These are phyloP conservation scores for Tribolium madens DNA, from an alignment of 1,140 invertebrate species.

Conservation along the genomic window DNA sequence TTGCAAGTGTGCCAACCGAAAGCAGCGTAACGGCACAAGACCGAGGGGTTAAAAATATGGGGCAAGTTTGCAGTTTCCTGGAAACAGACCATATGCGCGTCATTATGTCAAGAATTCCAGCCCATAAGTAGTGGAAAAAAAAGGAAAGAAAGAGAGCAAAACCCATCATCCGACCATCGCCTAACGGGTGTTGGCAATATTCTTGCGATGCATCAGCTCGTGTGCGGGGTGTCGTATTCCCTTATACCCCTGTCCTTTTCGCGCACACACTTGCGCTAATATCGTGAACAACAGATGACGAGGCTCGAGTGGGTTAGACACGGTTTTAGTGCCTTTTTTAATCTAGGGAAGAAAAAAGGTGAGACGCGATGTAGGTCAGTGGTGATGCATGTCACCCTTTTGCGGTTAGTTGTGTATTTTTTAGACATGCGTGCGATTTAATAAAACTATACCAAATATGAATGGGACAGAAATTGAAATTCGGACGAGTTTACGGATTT, in stretches of 20 bases:
- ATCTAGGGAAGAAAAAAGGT: constrained; percentile 20
- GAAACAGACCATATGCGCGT: constrained; percentile 46
- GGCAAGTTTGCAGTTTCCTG: constrained; percentile 50
- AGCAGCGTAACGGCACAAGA: constrained; percentile 5
- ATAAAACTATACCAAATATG: too few species aligned
- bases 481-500: too few species aligned
- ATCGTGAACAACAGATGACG: constrained; percentile 36
- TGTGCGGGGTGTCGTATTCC: constrained; percentile 28
- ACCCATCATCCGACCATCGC: constrained; percentile 40
- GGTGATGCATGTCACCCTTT: constrained; percentile 29
- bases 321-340: constrained; percentile 27
- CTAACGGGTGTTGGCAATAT: constrained; percentile 36
- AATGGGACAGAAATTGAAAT: too few species aligned
- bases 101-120: constrained; percentile 40
- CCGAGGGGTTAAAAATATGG: constrained; percentile 42
- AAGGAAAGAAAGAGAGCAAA: constrained; percentile 10
- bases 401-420: too few species aligned
- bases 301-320: constrained; percentile 29
- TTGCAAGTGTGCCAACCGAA: constrained; percentile 29
- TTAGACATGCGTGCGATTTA: too few species aligned
- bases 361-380: constrained; percentile 33
- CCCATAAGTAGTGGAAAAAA: constrained; percentile 12
- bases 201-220: constrained; percentile 23
- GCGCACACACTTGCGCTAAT: constrained; percentile 6
- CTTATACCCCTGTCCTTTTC: neutral